Evolutionary conservation across 2,888 invertebrate genomes (phyloP).

Genomic region (Bombylius discolor): DNA sequence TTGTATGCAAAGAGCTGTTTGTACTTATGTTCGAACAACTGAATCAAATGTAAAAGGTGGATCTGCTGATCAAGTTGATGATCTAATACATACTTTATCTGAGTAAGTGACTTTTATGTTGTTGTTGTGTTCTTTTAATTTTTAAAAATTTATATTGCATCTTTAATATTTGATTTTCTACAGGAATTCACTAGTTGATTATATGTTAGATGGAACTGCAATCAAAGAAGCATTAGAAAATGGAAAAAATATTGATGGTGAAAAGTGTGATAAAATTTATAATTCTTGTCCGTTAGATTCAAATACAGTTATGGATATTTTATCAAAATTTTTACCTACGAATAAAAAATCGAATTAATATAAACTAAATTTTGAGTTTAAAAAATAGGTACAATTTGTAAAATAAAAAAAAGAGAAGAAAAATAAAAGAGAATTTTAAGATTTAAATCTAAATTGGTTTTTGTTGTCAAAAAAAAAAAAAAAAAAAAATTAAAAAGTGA

Average conservation of each 20-base stretch:
- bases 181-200: conserved; percentile 55
- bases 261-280: conserved; percentile 47
- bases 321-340: conserved; percentile 51
- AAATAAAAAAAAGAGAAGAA: too few species aligned
- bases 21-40: conserved; percentile 59
- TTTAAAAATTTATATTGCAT: too few species aligned
- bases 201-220: conserved; percentile 57
- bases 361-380: too few species aligned
- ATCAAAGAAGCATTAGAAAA: conserved; percentile 56
- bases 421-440: too few species aligned
- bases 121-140: not conserved
- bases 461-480: too few species aligned
- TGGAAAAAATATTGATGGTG: conserved; percentile 39
- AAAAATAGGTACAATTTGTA: too few species aligned
- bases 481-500: too few species aligned
- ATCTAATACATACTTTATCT: conserved; percentile 46
- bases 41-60: conserved; percentile 49
- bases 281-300: conserved; percentile 55
- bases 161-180: not conserved
- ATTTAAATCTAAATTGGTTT: too few species aligned
- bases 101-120: conserved; percentile 39
- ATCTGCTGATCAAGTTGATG: conserved; percentile 50
- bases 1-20: conserved; percentile 57
- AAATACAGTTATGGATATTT: conserved; percentile 50
- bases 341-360: too few species aligned